Evolutionary conservation across 2,797 vertebrate genomes (phyloP).

Genomic region (Sebastes miniatus): DNA sequence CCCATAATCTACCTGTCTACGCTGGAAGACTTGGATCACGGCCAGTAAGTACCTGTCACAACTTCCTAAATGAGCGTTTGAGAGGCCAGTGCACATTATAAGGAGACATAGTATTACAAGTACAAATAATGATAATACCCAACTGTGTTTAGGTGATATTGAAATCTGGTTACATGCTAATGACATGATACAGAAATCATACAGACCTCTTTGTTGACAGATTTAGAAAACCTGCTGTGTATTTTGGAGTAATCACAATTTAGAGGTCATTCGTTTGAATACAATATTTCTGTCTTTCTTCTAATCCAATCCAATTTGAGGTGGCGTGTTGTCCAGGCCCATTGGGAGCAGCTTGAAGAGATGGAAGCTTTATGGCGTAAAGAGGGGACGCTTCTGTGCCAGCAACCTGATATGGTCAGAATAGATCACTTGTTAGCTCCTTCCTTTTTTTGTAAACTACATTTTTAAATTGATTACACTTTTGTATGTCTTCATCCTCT

Average conservation of each 20-base stretch:
- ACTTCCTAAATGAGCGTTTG: not conserved
- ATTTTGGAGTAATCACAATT: not conserved
- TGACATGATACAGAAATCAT: not conserved
- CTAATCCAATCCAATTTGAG: slow-evolving; percentile 61
- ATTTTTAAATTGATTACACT: not conserved
- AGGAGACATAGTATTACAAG: not conserved
- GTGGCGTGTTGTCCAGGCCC: slow-evolving; percentile 81
- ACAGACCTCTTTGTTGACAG: not conserved
- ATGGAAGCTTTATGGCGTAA: slow-evolving; percentile 83
- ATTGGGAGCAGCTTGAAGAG: slow-evolving; percentile 85
- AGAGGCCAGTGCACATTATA: not conserved
- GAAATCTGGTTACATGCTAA: not conserved
- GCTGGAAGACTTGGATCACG: slow-evolving; percentile 20
- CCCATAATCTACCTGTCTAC: slow-evolving; percentile 10
- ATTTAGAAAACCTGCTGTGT: not conserved
- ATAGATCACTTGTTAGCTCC: not conserved
- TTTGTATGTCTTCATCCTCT: not conserved
- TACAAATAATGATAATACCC: not conserved
- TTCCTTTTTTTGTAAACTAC: not conserved
- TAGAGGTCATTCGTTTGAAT: not conserved
- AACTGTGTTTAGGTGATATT: not conserved
- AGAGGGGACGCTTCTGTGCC: slow-evolving; percentile 84
- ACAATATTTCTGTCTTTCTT: not conserved
- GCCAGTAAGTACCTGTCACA: slow-evolving; percentile 59
- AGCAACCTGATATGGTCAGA: slow-evolving; percentile 83